phyloP scores from a whole-genome alignment of 2,888 invertebrate species.

The Oxyscelio sp. region DNA sequence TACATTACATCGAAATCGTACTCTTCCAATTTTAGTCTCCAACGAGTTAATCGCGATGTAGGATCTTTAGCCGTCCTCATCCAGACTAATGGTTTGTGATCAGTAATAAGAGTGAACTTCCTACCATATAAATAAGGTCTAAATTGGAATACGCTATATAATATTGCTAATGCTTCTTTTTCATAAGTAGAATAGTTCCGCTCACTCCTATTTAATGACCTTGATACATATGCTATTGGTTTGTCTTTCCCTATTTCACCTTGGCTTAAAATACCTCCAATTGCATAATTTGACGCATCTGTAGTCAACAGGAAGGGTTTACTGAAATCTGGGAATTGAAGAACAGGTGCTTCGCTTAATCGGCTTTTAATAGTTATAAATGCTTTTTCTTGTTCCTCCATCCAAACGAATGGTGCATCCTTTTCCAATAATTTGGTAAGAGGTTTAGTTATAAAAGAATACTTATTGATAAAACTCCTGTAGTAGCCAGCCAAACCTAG shows the following conservation, averaged over 20 bases:
- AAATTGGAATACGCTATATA: background rate
- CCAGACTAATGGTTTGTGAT: background rate
- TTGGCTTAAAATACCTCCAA: background rate
- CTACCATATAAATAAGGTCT: background rate
- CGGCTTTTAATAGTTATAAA: background rate
- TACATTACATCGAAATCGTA: background rate
- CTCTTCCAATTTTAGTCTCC: background rate
- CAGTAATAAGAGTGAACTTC: background rate
- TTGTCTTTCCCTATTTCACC: background rate
- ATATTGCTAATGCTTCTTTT: background rate
- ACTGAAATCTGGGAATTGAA: conserved; percentile 66
- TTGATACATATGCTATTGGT: background rate
- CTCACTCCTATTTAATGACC: background rate
- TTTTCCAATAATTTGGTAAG: background rate
- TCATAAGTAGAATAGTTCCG: background rate
- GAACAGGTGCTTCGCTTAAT: background rate
- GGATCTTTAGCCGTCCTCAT: background rate
- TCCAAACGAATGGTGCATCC: background rate
- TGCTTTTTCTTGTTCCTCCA: background rate
- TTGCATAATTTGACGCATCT: background rate
- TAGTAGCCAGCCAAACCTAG: background rate
- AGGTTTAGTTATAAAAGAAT: background rate
- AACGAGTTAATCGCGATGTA: background rate
- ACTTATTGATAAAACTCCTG: background rate
- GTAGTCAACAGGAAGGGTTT: background rate